Evolutionary conservation across 2,888 invertebrate species (phyloP), one percentile per base, ranked within the genome.

Genomic region (Lutraria lutraria): DNA sequence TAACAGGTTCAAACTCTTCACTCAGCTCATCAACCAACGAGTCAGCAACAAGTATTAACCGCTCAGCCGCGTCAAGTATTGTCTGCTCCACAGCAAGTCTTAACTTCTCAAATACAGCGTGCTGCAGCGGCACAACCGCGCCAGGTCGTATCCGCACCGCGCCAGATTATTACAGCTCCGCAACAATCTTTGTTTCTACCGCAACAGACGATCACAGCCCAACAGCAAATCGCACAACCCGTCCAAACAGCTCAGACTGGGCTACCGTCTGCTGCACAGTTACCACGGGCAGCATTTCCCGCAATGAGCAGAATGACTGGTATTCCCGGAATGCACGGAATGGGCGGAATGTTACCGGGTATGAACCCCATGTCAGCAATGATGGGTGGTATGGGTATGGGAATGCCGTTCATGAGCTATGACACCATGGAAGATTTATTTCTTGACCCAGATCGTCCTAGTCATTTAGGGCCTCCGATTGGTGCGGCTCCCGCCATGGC

Each of bases 361-460:
- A 76, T 82, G 81, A 68, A 54, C 56, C 76, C 80, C 12, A 88
- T 88, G 88, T n/a, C 43, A 12, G 84, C 84, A 31, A 54, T 81
- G 81, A 16, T 19, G 10, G 29, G 56, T n/a, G 79, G 52, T 16
- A 79, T 85, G 76, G 81, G 43, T 4, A 86, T 86, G 86, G 87
- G 89, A n/a, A 85, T 87, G 87, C 86, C 84, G 4, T 85, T 87
- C 56, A 87, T 89, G 89, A 81, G 82, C 6, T 89, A 89, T 81
- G 89, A 89, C 82, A 87, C 89, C 16, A 82, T 89, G 82, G 89
- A 89, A 82, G 89, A 89, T 81, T 54, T 87, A 6, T 85, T 81
- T 29, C 79, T 86, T n/a, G 89, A 89, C 54, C 80, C 81, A 43
- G 89, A 89, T 43, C 68, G 81, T 31, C 89, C 89, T 29, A 83